Evolutionary conservation across 2,888 invertebrate genomes (phyloP), one percentile per base, ranked within the genome.

Genomic region (Calameuta filiformis): DNA sequence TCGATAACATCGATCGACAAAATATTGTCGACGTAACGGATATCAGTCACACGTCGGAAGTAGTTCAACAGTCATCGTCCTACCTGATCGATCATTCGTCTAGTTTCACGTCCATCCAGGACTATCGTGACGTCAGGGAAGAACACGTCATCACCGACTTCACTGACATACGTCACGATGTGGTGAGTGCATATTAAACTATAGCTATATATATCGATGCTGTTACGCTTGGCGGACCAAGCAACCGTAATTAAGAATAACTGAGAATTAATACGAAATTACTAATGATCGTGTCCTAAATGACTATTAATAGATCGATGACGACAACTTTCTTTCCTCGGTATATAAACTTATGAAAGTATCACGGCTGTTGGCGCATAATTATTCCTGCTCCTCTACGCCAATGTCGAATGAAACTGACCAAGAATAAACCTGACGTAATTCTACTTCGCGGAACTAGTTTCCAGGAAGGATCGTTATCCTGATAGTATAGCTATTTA

Each of bases 141-240:
- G 93, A 94, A 85, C 93, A 90, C 85, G 92, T 92, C 78, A 92
- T 93, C 87, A 93, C 92, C 80, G 93, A 93, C 84, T 92, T 91
- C 82, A 90, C 89, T 76, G 90, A 93, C 86, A 92, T 81, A 40
- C 86, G 83, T 75, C 84, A 86, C 78, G 87, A 89, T 79, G 82
- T 82, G 88, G 90, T 90, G 81, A 90, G 90, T 84, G 75, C 56
- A 75, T 23, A 9, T 6, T 23, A 56, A 23, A 23, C 40, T 56
- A 56, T 23, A 56, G 15, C 40, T 56, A 23, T 56, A 56, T 56
- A 56, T 56, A 56, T 56, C 40, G 15, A 56, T 23, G 40, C 40
- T 6, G 2, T 23, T 23, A 23, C 40, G 40, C 23, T 56, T 1
- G 6, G 23, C 40, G 23, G 23, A 56, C 1, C 2, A 40, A 23